These are phyloP conservation scores for Phalacrocorax aristotelis DNA, from an alignment of 2,113 vertebrate genomes.

Conservation along the genomic window DNA sequence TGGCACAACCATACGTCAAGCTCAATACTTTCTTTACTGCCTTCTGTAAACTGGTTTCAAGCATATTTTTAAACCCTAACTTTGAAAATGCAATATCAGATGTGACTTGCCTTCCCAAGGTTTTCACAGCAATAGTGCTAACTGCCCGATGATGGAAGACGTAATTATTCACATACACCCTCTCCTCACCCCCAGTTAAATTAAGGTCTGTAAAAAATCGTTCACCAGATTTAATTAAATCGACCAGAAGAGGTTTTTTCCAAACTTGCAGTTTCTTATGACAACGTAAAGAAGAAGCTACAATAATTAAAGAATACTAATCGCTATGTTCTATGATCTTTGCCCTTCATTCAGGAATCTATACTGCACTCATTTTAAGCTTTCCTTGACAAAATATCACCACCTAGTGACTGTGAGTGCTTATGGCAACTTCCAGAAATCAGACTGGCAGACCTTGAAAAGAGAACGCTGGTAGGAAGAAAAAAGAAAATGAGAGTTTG, in stretches of 20 bases:
- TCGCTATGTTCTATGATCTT: not conserved
- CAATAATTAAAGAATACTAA: not conserved
- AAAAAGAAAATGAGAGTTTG: not conserved
- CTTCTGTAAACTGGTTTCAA: not conserved
- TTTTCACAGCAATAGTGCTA: not conserved
- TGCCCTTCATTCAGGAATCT: not conserved
- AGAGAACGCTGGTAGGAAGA: not conserved
- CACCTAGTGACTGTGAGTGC: slow-evolving; percentile 3
- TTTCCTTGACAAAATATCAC: slow-evolving; percentile 14
- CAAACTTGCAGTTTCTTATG: not conserved
- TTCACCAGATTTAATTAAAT: not conserved
- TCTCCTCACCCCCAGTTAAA: not conserved
- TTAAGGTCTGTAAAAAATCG: not conserved
- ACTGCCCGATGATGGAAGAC: not conserved
- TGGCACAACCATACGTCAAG: not conserved
- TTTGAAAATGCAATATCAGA: not conserved
- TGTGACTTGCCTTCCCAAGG: not conserved
- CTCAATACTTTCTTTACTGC: not conserved
- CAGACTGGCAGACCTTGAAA: not conserved
- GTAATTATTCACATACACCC: not conserved
- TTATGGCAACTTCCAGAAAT: not conserved
- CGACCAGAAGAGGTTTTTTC: not conserved
- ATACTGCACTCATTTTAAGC: not conserved
- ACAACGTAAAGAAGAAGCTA: not conserved
- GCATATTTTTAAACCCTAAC: not conserved